Evolutionary conservation across 1,140 invertebrate genomes (phyloP), one percentile per base, ranked within the genome.

Genomic region (Drosophila obscura): DNA sequence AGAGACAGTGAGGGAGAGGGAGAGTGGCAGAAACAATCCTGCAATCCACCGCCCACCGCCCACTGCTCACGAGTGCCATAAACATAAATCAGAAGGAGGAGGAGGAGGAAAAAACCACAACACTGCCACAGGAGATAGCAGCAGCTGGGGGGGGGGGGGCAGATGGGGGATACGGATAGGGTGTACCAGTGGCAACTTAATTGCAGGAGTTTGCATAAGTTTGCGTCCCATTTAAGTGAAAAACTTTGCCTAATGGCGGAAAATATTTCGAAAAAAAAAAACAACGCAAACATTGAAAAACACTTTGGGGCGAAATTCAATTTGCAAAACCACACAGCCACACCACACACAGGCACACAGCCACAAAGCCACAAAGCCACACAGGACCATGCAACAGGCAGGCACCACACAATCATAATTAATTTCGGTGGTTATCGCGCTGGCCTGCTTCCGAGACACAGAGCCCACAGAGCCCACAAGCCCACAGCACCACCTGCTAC

Each of bases 351-450:
- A n/a, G n/a, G 9, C n/a, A 31, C 8, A 51, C 35, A 35, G 9
- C 50, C 35, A 58, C 62, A 15, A 31, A 15, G 41, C 52, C 46
- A 26, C 19, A 28, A 1, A 5, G n/a, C 41, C 48, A 61, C 39
- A 28, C 58, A 15, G 26, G 48, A 41, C 31, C 4, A 11, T 15
- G 16, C 35, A 28, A 49, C 16, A 48, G 44, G 44, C 44, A 46
- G n/a, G n/a, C n/a, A n/a, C n/a, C n/a, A 24, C 83, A 80, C 69
- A 89, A 76, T 89, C 84, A 89, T 89, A 89, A 89, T 89, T 89
- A 89, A 89, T 89, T 89, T 85, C 49, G 76, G 61, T 46, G 77
- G 59, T 73, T 77, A 77, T 82, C 79, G 68, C 74, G 68, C 66
- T 62, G 67, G 59, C 57, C 52, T 66, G 74, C 79, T 72, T 60